Conservation (phyloP, 2,888 invertebrate species). For the Chrysotoxum bicinctum region DNA sequence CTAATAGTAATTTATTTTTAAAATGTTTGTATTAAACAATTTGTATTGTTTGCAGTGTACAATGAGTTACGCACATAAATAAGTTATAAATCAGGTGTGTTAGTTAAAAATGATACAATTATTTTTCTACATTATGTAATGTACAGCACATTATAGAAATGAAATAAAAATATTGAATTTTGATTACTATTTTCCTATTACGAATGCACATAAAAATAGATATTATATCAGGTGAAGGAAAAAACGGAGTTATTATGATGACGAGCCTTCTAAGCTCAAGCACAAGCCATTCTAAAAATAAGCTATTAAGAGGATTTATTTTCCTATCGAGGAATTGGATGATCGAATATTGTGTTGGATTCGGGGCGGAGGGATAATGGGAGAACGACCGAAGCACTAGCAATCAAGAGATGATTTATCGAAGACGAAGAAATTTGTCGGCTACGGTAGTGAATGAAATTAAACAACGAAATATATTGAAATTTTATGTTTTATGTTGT, state of each 20-base stretch:
- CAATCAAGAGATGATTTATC: constrained; percentile 54
- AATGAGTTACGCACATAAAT: constrained; percentile 54
- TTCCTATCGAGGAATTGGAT: constrained; percentile 25
- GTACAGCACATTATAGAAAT: constrained; percentile 30
- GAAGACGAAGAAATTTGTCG: constrained; percentile 26
- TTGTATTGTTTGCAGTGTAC: constrained; percentile 18
- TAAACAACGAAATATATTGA: constrained; percentile 42
- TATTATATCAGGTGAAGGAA: background rate
- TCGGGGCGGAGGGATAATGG: background rate
- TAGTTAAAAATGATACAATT: constrained; percentile 29
- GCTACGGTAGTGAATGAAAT: constrained; percentile 32
- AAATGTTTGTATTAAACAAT: constrained; percentile 39
- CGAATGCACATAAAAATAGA: constrained; percentile 48
- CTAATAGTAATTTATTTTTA: constrained; percentile 44
- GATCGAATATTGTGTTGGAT: constrained; percentile 7
- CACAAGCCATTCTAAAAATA: constrained; percentile 51
- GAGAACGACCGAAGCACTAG: constrained; percentile 35
- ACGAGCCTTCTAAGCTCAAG: constrained; percentile 32
- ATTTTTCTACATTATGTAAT: constrained; percentile 7
- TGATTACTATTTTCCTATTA: constrained; percentile 34
- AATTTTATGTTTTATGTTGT: background rate
- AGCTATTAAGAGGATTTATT: constrained; percentile 43
- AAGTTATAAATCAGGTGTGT: constrained; percentile 41
- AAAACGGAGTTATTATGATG: constrained; percentile 12
- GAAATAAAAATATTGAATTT: background rate